Percentiles rank a stretch among this genome's conserved stretches.
These are phyloP conservation scores for Aquatica leii DNA, from an alignment of 2,888 invertebrate genomes.

Conservation along the genomic window DNA sequence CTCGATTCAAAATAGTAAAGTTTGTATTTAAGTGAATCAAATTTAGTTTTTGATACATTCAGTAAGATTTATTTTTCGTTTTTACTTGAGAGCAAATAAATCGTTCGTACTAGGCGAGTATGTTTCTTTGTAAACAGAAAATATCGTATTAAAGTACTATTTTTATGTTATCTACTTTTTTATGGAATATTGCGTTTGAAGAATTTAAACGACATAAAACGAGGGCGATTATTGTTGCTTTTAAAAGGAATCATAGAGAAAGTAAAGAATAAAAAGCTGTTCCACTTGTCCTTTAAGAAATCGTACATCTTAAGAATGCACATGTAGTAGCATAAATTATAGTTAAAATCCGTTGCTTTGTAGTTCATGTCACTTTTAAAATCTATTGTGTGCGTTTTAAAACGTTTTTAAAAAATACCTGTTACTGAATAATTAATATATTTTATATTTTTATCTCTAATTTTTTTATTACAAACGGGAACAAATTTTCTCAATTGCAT, in stretches of 20 bases:
- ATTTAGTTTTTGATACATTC: too few relatives aligned
- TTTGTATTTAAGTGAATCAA: too few relatives aligned
- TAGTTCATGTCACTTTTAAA: slow-evolving; percentile 23
- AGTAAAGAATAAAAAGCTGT: slow-evolving; percentile 21
- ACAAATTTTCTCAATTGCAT: slow-evolving; percentile 16
- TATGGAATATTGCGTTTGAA: neutral
- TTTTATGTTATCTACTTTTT: too few relatives aligned
- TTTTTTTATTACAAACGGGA: too few relatives aligned
- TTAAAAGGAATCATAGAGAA: slow-evolving; percentile 18
- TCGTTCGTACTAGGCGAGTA: too few relatives aligned
- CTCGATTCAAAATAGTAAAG: too few relatives aligned
- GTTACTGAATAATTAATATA: slow-evolving; percentile 12
- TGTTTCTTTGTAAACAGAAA: too few relatives aligned
- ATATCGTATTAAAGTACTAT: too few relatives aligned
- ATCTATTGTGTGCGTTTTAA: neutral
- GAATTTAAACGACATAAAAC: slow-evolving; percentile 11
- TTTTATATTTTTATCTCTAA: too few relatives aligned
- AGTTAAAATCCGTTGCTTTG: slow-evolving; percentile 27
- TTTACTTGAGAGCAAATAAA: too few relatives aligned
- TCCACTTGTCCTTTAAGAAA: slow-evolving; percentile 28
- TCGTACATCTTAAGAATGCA: slow-evolving; percentile 29
- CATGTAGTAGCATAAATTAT: slow-evolving; percentile 33
- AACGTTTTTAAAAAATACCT: neutral
- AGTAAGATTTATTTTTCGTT: too few relatives aligned
- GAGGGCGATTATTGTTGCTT: slow-evolving; percentile 16